Percentiles rank a stretch among this genome's conserved stretches.
Conservation (phyloP, 2,113 vertebrate genomes). For the Ornithorhynchus anatinus region DNA sequence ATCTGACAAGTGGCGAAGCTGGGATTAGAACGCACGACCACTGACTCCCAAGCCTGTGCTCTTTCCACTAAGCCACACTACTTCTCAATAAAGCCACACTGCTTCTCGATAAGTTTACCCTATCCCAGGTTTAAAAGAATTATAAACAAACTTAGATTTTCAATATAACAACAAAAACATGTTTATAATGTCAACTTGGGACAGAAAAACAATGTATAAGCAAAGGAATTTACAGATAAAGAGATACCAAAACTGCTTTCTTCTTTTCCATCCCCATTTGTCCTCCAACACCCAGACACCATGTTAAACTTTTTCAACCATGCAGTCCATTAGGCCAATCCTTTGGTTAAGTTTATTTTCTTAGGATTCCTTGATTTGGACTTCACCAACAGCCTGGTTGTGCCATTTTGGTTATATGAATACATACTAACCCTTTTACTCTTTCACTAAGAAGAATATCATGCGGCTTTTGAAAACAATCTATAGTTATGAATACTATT, state of each 20-base stretch:
- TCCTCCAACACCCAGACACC: conserved; percentile 51
- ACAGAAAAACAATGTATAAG: conserved; percentile 64
- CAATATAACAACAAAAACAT: conserved; percentile 58
- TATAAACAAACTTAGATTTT: conserved; percentile 70
- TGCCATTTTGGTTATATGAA: conserved; percentile 28
- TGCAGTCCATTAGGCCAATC: conserved; percentile 38
- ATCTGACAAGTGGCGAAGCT: too few relatives aligned
- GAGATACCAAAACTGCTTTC: conserved; percentile 31
- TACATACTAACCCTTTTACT: background rate
- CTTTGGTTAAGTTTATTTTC: conserved; percentile 20
- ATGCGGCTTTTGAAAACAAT: conserved; percentile 36
- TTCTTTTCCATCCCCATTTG: conserved; percentile 39
- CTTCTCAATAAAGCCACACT: too few relatives aligned
- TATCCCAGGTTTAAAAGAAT: conserved; percentile 56
- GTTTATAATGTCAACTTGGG: conserved; percentile 56
- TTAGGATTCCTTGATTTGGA: conserved; percentile 59
- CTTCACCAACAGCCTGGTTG: conserved; percentile 16
- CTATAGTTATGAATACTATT: conserved; percentile 48
- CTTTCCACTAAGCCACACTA: too few relatives aligned
- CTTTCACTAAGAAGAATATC: background rate
- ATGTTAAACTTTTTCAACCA: conserved; percentile 43
- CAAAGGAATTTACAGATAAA: conserved; percentile 60
- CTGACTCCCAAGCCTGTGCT: too few relatives aligned
- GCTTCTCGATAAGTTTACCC: conserved; percentile 34
- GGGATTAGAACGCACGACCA: too few relatives aligned